A percentile compares a stretch with the other conserved stretches of the same genome.
These are phyloP conservation scores for Salpingus planirostris DNA, from an alignment of 2,888 invertebrate genomes.

Conservation along the genomic window DNA sequence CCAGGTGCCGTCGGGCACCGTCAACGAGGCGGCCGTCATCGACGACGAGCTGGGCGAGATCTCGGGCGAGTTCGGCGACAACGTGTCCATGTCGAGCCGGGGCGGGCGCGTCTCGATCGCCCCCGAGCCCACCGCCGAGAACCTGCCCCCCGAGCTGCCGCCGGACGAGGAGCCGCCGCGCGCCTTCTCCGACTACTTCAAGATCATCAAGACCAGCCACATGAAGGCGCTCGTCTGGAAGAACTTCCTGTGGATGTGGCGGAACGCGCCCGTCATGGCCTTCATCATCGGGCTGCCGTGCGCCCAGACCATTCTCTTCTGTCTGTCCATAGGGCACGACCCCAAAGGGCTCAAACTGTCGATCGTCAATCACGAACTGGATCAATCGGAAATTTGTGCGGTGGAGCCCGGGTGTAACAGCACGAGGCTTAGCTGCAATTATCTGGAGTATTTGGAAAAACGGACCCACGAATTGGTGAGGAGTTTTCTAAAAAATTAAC, in stretches of 20 bases:
- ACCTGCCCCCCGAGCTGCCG: constrained; percentile 52
- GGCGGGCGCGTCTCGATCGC: constrained; percentile 54
- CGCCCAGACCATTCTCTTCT: constrained; percentile 79
- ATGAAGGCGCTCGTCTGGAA: constrained; percentile 83
- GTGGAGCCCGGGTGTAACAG: constrained; percentile 29
- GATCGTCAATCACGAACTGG: constrained; percentile 71
- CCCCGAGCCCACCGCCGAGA: constrained; percentile 39
- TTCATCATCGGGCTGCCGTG: constrained; percentile 82
- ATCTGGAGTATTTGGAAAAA: constrained; percentile 59
- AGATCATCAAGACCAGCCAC: constrained; percentile 59
- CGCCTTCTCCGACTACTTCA: constrained; percentile 46
- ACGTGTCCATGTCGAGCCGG: constrained; percentile 68
- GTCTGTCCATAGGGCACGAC: constrained; percentile 81
- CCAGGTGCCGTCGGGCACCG: constrained; percentile 53
- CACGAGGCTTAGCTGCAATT: constrained; percentile 64
- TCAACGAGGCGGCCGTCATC: constrained; percentile 47
- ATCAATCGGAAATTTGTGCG: constrained; percentile 29
- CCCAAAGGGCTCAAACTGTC: constrained; percentile 68
- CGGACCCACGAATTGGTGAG: constrained; percentile 59
- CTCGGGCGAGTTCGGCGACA: constrained; percentile 81
- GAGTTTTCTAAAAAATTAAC: background rate
- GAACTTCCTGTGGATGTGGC: constrained; percentile 77
- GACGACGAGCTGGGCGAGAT: constrained; percentile 67
- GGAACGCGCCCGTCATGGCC: constrained; percentile 72
- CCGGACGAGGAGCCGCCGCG: constrained; percentile 53